These are phyloP conservation scores for Paradoxurus hermaphroditus DNA, from an alignment of 2,113 vertebrate genomes.

Conservation along the genomic window DNA sequence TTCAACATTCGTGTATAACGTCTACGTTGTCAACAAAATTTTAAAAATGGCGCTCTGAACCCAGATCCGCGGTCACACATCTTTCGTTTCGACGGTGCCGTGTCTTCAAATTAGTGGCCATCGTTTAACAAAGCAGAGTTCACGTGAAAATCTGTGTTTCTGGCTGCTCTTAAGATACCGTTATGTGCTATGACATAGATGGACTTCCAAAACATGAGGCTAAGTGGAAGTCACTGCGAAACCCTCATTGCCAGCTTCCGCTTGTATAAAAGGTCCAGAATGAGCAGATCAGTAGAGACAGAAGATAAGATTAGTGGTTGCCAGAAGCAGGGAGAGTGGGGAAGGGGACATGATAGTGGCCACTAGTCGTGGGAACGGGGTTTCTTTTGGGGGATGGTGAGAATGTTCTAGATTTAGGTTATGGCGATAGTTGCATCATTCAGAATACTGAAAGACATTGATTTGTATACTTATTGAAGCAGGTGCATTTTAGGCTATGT, in stretches of 20 bases:
- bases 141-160: background rate
- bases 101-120: background rate
- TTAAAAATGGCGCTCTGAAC: background rate
- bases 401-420: background rate
- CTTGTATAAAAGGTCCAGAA: background rate
- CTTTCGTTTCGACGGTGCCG: background rate
- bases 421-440: background rate
- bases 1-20: background rate
- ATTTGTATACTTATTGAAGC: background rate
- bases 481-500: background rate
- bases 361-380: no score
- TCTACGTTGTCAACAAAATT: background rate
- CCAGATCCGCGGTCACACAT: accelerated
- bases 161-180: background rate
- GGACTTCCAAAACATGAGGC: no score
- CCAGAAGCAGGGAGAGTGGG: background rate
- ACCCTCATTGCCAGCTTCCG: accelerated
- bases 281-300: background rate
- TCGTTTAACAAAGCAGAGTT: background rate
- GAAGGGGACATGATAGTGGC: no score
- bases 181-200: accelerated
- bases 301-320: background rate
- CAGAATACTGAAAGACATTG: background rate
- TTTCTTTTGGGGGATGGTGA: background rate
- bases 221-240: background rate